Evolutionary conservation across 2,113 vertebrate species (phyloP).

Genomic region (Elanus axillaris): DNA sequence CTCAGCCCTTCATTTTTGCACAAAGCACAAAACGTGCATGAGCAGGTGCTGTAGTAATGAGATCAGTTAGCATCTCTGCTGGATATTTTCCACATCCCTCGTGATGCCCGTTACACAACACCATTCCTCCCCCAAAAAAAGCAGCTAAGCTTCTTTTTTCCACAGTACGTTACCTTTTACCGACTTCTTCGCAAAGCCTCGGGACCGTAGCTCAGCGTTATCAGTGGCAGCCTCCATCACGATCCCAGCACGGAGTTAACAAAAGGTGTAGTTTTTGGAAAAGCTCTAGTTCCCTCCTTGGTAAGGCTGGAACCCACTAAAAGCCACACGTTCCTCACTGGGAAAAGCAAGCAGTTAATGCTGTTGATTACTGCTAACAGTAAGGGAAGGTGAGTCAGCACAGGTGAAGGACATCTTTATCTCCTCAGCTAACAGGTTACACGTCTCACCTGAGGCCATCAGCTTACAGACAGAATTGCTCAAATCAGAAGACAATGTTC

Average conservation of each 20-base stretch:
- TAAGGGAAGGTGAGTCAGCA: background rate
- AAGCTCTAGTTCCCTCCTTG: background rate
- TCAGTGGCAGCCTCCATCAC: accelerated
- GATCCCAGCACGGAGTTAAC: background rate
- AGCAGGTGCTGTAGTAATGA: background rate
- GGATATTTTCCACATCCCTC: background rate
- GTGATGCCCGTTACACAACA: background rate
- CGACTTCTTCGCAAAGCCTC: background rate
- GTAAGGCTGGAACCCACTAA: background rate
- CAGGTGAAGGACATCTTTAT: background rate
- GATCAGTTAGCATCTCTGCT: background rate
- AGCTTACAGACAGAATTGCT: background rate
- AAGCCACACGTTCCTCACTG: too few species aligned
- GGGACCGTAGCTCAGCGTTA: accelerated
- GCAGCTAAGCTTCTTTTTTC: background rate
- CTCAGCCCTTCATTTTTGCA: background rate
- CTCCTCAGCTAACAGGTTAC: background rate
- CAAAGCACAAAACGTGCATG: accelerated
- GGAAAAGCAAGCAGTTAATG: background rate
- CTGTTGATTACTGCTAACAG: background rate
- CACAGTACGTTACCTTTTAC: background rate
- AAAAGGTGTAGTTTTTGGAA: background rate
- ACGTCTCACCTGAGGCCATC: background rate
- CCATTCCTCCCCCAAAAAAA: background rate
- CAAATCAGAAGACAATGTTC: accelerated